phyloP scores from a whole-genome alignment of 2,113 vertebrate species.

The Indicator indicator region DNA sequence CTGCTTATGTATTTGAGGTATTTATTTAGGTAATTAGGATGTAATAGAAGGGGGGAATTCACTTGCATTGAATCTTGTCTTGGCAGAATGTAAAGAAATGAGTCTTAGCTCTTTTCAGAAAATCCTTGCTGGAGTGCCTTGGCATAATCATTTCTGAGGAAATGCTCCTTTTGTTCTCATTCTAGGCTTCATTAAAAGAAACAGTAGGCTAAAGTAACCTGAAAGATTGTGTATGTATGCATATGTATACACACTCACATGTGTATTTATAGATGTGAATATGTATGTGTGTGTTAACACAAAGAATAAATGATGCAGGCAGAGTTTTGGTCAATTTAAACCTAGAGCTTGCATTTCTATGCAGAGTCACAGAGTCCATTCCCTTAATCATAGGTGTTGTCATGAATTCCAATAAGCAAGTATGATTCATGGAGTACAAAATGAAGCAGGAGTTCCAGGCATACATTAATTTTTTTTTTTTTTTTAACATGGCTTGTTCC shows the following conservation, averaged over 20 bases:
- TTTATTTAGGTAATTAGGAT: background rate
- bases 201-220: background rate
- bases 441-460: constrained; percentile 54
- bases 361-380: constrained; percentile 23
- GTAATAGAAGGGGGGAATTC: background rate
- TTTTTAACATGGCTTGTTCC: constrained; percentile 50
- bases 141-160: background rate
- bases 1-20: background rate
- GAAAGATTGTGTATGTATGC: background rate
- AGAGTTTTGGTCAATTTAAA: background rate
- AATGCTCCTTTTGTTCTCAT: background rate
- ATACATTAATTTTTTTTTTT: constrained; percentile 57
- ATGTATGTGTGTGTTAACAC: background rate
- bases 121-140: background rate
- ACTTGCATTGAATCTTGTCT: background rate
- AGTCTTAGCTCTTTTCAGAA: background rate
- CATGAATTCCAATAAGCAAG: constrained; percentile 38
- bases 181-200: background rate
- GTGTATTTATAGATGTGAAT: background rate
- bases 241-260: rapidly evolving
- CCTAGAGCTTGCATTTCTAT: background rate
- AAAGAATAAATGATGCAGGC: background rate
- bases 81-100: background rate
- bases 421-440: constrained; percentile 52
- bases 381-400: constrained; percentile 4